Conservation (phyloP, 2,888 invertebrate genomes). For the Adelphocoris suturalis region DNA sequence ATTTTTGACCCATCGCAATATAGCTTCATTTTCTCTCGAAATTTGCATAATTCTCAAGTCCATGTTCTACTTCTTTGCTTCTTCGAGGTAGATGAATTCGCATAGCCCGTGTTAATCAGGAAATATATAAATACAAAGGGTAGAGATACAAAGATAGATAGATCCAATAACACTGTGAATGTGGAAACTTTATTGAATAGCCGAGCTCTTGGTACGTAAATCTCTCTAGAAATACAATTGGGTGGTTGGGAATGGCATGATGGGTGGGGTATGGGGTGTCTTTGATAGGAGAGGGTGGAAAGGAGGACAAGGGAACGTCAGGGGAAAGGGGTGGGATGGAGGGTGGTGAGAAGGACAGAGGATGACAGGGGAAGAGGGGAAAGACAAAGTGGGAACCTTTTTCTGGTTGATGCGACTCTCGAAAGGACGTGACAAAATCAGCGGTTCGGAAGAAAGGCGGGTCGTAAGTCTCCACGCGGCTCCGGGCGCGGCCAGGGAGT, state of each 20-base stretch:
- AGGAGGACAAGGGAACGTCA: not conserved
- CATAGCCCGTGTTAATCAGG: no score
- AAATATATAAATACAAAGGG: no score
- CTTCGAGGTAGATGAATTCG: no score
- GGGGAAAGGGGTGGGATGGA: slow-evolving; percentile 22
- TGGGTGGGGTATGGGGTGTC: no score
- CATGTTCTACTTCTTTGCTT: no score
- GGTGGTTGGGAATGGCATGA: not conserved
- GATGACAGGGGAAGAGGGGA: not conserved
- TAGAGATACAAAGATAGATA: no score
- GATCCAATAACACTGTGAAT: slow-evolving; percentile 2
- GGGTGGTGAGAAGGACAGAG: not conserved
- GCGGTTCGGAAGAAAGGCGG: slow-evolving; percentile 47
- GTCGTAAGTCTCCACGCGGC: not conserved
- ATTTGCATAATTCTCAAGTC: no score
- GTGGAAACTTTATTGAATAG: slow-evolving; percentile 11
- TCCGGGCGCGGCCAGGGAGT: no score
- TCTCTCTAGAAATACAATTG: not conserved
- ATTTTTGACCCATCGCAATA: no score
- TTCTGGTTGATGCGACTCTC: slow-evolving; percentile 44
- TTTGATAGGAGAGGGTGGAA: not conserved
- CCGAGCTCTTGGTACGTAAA: not conserved
- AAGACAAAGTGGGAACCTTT: slow-evolving; percentile 48
- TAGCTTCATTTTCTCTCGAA: no score
- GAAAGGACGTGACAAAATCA: slow-evolving; percentile 57